These are phyloP conservation scores for Xyrauchen texanus DNA, from an alignment of 2,113 vertebrate species.

Conservation along the genomic window DNA sequence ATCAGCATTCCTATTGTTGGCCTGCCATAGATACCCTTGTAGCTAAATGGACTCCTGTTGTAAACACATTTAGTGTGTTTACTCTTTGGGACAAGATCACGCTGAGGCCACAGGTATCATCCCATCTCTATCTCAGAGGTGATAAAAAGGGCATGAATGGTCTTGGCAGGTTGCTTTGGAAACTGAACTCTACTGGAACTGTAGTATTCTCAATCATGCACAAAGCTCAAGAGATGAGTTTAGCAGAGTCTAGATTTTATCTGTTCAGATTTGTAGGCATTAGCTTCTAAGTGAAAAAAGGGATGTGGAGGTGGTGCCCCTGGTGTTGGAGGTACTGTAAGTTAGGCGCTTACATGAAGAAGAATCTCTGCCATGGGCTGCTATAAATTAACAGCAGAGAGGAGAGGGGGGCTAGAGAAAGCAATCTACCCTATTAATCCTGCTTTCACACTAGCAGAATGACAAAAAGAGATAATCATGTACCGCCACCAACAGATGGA, in stretches of 20 bases:
- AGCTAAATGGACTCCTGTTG: slow-evolving; percentile 44
- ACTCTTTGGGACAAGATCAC: too few relatives aligned
- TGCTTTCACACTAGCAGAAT: slow-evolving; percentile 13
- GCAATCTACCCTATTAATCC: slow-evolving; percentile 47
- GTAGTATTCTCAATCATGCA: not conserved
- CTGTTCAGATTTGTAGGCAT: slow-evolving; percentile 13
- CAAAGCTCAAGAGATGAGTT: not conserved
- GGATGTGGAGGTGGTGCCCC: not conserved
- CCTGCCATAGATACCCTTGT: slow-evolving; percentile 6
- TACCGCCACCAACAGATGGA: slow-evolving; percentile 24
- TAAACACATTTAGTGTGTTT: slow-evolving; percentile 28
- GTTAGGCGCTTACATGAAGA: slow-evolving; percentile 1
- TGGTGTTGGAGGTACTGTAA: not conserved
- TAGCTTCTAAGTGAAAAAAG: not conserved
- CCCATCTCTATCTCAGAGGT: not conserved
- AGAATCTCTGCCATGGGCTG: slow-evolving; percentile 30
- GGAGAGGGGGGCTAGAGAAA: slow-evolving; percentile 3
- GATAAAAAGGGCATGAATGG: not conserved
- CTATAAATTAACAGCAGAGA: slow-evolving; percentile 27
- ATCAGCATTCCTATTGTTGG: not conserved
- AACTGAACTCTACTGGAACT: not conserved
- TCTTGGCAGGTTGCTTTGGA: not conserved
- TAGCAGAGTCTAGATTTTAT: not conserved
- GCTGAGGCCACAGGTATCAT: not conserved
- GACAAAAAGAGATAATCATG: slow-evolving; percentile 26